phyloP scores from a whole-genome alignment of 92 coral and sea anemone species.

The Metridium senile region DNA sequence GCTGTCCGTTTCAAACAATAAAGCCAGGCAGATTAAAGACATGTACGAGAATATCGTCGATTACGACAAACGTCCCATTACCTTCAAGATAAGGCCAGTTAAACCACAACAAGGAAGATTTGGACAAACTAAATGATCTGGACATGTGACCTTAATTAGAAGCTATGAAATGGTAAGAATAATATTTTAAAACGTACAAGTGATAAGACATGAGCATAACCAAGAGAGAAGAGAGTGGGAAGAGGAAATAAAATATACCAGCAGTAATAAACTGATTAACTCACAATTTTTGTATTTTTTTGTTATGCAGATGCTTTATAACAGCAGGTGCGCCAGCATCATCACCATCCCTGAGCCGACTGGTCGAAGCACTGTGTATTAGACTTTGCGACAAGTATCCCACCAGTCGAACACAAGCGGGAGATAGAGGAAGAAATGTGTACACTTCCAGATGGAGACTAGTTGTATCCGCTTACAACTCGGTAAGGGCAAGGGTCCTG shows the following conservation, averaged over 20 bases:
- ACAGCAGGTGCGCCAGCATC: conserved; percentile 37
- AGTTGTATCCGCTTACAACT: conserved; percentile 33
- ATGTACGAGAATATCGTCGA: conserved; percentile 28
- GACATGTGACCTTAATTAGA: conserved; percentile 23
- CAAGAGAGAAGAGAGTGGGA: no score
- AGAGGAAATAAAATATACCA: no score
- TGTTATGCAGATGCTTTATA: conserved; percentile 37
- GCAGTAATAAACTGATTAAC: no score
- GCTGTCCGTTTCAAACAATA: conserved; percentile 16
- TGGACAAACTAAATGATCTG: conserved; percentile 15
- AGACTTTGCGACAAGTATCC: conserved; percentile 11
- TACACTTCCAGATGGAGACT: conserved; percentile 51
- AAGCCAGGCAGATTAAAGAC: conserved; percentile 34
- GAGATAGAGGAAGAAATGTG: background rate
- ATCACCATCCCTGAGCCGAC: conserved; percentile 35
- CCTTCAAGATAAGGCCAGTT: conserved; percentile 26
- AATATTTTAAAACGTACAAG: background rate
- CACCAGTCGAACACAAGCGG: conserved; percentile 8
- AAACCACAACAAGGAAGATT: conserved; percentile 18
- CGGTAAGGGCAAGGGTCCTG: conserved; percentile 12
- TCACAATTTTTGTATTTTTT: background rate
- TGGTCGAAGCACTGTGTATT: conserved; percentile 41
- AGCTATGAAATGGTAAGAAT: conserved; percentile 38
- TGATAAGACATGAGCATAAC: background rate
- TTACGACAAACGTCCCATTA: conserved; percentile 24